Base-by-base conservation (phyloP, 1,140 invertebrate species). In the Drosophila subpulchrella region DNA sequence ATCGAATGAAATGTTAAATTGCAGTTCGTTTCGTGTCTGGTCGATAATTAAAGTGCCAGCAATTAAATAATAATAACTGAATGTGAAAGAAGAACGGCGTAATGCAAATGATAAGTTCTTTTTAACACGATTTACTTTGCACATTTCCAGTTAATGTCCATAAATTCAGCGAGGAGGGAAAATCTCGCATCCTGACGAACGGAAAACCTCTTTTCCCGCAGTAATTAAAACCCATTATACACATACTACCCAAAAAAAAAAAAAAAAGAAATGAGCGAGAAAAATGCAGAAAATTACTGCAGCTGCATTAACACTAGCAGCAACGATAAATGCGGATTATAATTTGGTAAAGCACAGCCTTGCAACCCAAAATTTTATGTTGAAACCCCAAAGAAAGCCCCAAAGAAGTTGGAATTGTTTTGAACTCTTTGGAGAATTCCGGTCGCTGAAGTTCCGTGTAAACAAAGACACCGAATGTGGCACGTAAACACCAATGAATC, bases 21-120 rank as follows among this genome's bases (percentile, higher is more conserved):
- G 39, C 53, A 48, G 61, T 75, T 71, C 60, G 56, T 62, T 66
- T 78, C 68, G 68, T 66, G 65, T 44, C 38, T 66, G 61, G 72
- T 81, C 81, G 78, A 85, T 86, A 81, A 86, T 85, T 81, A 83
- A 86, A 77, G 65, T 60, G 76, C 84, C 44, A 66, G 71, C 84
- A 88, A 86, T 86, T 89, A 89, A 83, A 88, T 88, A 89, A 80
- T 89, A 89, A 89, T 80, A 73, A 62, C 47, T 50, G 17, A 42
- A 41, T 17, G 30, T 6, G 17, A 1, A 17, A 13, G 17, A 17
- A 13, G 17, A n/a, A 11, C 8, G n/a, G 44, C 57, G 61, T 83
- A 84, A 83, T 88, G 83, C 66, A 88, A 88, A 86, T 86, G 75
- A 83, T 83, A 83, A 86, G 83, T 86, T 86, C 83, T 65, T 83